Percentiles rank a stretch among this genome's conserved stretches.
Conservation (phyloP, 2,797 vertebrate species). For the Bufotes viridis region DNA sequence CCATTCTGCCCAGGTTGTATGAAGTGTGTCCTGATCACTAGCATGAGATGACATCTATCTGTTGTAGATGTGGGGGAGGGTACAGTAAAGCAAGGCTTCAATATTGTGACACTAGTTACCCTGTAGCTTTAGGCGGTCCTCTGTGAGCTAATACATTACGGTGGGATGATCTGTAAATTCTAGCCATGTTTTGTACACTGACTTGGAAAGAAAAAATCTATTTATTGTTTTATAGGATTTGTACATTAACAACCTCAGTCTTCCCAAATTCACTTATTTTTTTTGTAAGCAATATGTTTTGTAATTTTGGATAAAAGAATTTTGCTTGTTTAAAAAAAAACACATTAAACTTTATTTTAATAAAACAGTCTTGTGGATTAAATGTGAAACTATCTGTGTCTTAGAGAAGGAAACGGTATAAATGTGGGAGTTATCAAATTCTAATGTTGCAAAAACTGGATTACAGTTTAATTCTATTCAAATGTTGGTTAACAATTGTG, state of each 20-base stretch:
- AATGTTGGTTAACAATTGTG: too few species aligned
- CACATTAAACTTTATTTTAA: constrained; percentile 5
- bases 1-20: too few species aligned
- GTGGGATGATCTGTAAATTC: not conserved
- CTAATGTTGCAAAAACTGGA: too few species aligned
- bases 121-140: too few species aligned
- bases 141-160: not conserved
- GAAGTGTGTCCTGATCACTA: not conserved
- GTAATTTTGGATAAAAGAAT: not conserved
- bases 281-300: constrained; percentile 12
- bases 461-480: too few species aligned
- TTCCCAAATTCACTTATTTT: not conserved
- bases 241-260: not conserved
- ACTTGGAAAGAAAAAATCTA: not conserved
- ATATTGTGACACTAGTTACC: too few species aligned
- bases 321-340: not conserved
- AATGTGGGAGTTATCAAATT: too few species aligned
- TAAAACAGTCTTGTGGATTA: not conserved
- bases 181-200: not conserved
- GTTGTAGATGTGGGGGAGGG: too few species aligned
- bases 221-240: not conserved
- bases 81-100: too few species aligned
- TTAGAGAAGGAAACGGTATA: too few species aligned
- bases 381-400: too few species aligned
- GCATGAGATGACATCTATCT: not conserved